These are phyloP conservation scores for Hippocampus comes DNA, from an alignment of 2,113 vertebrate species.

Conservation along the genomic window DNA sequence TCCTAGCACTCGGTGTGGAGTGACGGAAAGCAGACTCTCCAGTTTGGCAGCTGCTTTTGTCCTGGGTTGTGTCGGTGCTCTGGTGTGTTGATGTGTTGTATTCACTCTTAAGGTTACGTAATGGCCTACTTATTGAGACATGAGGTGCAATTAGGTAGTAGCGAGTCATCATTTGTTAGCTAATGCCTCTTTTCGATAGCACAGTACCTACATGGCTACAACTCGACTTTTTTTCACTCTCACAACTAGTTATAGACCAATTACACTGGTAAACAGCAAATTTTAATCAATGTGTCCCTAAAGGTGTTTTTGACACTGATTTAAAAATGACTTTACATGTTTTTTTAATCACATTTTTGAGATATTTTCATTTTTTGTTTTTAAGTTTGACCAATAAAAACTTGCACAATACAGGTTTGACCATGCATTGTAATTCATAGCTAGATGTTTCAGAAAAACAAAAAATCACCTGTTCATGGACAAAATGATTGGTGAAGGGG, in stretches of 20 bases:
- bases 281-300: neutral
- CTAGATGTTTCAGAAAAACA: too few relatives aligned
- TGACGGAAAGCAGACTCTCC: conserved; percentile 38
- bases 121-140: conserved; percentile 7
- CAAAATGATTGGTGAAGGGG: too few relatives aligned
- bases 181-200: neutral
- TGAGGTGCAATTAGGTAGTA: conserved; percentile 9
- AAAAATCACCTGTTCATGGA: too few relatives aligned
- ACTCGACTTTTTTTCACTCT: neutral
- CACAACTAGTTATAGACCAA: neutral
- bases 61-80: conserved; percentile 36
- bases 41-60: conserved; percentile 26
- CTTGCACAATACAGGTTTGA: too few relatives aligned
- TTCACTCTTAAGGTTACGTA: conserved; percentile 11
- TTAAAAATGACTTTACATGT: too few relatives aligned
- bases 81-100: conserved; percentile 8
- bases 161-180: neutral
- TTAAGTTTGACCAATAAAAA: too few relatives aligned
- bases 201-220: neutral
- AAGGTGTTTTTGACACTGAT: too few relatives aligned
- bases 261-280: neutral
- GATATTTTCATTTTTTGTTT: too few relatives aligned
- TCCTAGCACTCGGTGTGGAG: conserved; percentile 17
- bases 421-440: too few relatives aligned
- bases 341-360: too few relatives aligned